phyloP scores from a whole-genome alignment of 2,113 vertebrate species.

The Scartelaos histophorus region DNA sequence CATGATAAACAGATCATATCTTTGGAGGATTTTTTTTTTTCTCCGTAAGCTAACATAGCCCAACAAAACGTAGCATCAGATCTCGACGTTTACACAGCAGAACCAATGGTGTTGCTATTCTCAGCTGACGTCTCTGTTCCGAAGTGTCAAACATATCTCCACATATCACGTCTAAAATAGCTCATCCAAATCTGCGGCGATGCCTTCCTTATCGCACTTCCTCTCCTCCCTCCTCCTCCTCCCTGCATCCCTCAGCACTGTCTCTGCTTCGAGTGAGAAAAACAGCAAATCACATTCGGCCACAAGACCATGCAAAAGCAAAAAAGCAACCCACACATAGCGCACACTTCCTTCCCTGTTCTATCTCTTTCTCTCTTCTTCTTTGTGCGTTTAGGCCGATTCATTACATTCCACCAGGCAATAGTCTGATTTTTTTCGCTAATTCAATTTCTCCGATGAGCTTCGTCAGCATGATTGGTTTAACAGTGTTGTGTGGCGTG shows the following conservation, averaged over 20 bases:
- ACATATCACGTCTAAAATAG: background rate
- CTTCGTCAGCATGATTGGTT: conserved; percentile 21
- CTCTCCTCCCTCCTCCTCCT: background rate
- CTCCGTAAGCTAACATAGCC: background rate
- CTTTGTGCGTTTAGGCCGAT: conserved; percentile 1
- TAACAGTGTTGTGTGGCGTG: conserved; percentile 14
- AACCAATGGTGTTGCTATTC: background rate
- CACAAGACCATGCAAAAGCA: conserved; percentile 18
- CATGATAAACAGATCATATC: no score
- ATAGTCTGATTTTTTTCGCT: conserved; percentile 41
- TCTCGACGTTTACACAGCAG: background rate
- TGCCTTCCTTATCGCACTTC: conserved; percentile 26
- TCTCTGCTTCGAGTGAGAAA: conserved; percentile 45
- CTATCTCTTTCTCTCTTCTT: conserved; percentile 32
- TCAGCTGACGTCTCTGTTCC: background rate
- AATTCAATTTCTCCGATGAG: conserved; percentile 36
- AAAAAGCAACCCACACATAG: background rate
- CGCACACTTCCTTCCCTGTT: conserved; percentile 42
- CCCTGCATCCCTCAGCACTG: conserved; percentile 19
- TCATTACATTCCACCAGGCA: conserved; percentile 17
- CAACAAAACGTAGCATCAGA: background rate
- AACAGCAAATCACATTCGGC: conserved; percentile 44
- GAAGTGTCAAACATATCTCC: conserved; percentile 14
- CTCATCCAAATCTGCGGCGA: background rate
- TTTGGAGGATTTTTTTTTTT: background rate